These are phyloP conservation scores for Ploceus nigricollis DNA, from an alignment of 2,113 vertebrate genomes.

Conservation along the genomic window DNA sequence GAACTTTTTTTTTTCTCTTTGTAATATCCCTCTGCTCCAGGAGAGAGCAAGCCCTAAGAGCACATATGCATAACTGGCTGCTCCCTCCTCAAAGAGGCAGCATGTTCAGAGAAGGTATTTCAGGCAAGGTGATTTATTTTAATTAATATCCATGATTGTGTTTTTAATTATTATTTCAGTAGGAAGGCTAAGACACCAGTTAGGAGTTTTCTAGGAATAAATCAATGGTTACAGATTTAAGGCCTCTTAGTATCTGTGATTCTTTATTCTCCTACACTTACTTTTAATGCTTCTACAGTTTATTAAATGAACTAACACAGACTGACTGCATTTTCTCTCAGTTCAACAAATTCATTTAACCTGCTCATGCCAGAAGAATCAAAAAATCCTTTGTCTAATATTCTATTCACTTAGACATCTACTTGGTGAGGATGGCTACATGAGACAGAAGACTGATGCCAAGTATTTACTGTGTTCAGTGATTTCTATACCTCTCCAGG, in stretches of 20 bases:
- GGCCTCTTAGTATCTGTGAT: background rate
- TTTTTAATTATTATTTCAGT: background rate
- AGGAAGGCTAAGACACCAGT: background rate
- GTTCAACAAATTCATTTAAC: slow-evolving; percentile 3
- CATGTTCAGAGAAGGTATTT: background rate
- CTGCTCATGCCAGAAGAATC: background rate
- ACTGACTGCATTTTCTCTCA: background rate
- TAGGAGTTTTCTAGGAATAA: slow-evolving; percentile 13
- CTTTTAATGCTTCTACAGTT: background rate
- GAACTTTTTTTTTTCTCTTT: background rate
- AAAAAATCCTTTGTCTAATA: background rate
- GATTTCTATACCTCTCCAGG: background rate
- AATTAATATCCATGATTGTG: background rate
- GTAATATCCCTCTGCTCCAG: background rate
- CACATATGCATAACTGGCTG: background rate
- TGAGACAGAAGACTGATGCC: background rate
- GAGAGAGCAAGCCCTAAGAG: background rate
- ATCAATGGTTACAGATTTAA: slow-evolving; percentile 27
- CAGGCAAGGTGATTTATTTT: background rate
- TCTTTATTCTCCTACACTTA: background rate
- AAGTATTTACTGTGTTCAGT: background rate
- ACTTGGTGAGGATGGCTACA: background rate
- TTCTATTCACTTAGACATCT: background rate
- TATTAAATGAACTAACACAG: background rate
- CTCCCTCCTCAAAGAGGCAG: background rate